These are phyloP conservation scores for Cydia pomonella DNA, from an alignment of 1,140 invertebrate genomes.

Conservation along the genomic window DNA sequence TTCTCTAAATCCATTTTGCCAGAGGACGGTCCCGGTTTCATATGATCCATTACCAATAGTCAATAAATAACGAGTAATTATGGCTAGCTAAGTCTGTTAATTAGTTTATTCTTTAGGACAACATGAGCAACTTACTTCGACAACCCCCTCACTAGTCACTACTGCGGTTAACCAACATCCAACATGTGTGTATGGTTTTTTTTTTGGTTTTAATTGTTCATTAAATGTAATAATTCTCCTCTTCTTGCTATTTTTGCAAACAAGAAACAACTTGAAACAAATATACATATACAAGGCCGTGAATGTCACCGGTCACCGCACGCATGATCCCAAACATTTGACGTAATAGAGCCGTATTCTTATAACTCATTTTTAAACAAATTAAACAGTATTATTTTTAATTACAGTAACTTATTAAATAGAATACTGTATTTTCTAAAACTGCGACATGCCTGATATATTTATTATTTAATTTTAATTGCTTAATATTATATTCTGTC, in stretches of 20 bases:
- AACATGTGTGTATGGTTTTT: not conserved
- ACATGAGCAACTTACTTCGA: conserved; percentile 10
- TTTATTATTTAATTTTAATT: too few species aligned
- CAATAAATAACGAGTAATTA: not conserved
- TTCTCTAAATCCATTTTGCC: conserved; percentile 60
- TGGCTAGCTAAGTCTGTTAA: not conserved
- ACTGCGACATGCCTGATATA: too few species aligned
- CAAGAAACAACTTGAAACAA: not conserved
- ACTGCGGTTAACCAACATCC: not conserved
- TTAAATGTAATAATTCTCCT: not conserved
- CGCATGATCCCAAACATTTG: not conserved
- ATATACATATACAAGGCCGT: not conserved
- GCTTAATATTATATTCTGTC: too few species aligned
- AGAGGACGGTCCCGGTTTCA: conserved; percentile 34
- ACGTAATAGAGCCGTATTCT: not conserved
- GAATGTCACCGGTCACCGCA: not conserved
- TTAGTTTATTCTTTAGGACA: not conserved
- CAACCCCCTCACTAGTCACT: not conserved
- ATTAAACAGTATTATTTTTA: too few species aligned
- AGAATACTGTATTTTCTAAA: too few species aligned
- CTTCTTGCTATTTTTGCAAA: not conserved
- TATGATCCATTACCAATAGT: conserved; percentile 29
- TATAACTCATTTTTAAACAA: too few species aligned
- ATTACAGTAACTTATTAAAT: too few species aligned
- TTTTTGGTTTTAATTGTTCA: not conserved